A percentile compares a stretch with the other conserved stretches of the same genome.
These are phyloP conservation scores for Okamejei kenojei DNA, from an alignment of 2,797 vertebrate genomes.

Conservation along the genomic window DNA sequence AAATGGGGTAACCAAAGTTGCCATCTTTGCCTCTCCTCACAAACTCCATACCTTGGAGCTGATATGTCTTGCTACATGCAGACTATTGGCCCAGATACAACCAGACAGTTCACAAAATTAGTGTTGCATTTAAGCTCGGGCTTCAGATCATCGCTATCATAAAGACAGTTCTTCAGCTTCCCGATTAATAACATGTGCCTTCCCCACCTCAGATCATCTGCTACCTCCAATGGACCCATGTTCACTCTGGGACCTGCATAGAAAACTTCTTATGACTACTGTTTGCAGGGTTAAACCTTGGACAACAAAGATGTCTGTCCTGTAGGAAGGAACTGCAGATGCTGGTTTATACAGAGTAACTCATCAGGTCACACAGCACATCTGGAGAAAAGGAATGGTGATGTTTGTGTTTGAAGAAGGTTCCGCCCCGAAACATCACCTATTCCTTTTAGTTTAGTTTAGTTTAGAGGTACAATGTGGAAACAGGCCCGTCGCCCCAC, in stretches of 20 bases:
- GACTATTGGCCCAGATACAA: background rate
- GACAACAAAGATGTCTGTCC: background rate
- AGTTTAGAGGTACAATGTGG: too few species aligned
- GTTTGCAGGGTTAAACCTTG: background rate
- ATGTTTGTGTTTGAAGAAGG: too few species aligned
- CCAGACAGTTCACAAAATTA: background rate
- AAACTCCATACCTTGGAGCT: background rate
- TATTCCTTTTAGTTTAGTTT: too few species aligned
- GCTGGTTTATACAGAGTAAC: too few species aligned
- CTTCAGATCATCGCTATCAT: background rate
- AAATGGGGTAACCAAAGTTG: background rate
- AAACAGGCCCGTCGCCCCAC: too few species aligned
- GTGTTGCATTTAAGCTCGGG: too few species aligned
- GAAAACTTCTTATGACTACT: background rate
- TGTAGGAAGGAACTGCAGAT: background rate
- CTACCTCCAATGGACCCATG: background rate
- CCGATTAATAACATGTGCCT: background rate
- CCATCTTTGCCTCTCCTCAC: background rate
- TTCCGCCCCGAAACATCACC: too few species aligned
- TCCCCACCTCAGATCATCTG: background rate
- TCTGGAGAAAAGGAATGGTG: too few species aligned
- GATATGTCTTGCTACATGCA: background rate
- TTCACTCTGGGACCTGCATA: background rate
- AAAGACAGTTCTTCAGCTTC: background rate
- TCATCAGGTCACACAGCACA: too few species aligned